Evolutionary conservation across 2,888 invertebrate genomes (phyloP), one percentile per base, ranked within the genome.

Genomic region (Aricia artaxerxes): DNA sequence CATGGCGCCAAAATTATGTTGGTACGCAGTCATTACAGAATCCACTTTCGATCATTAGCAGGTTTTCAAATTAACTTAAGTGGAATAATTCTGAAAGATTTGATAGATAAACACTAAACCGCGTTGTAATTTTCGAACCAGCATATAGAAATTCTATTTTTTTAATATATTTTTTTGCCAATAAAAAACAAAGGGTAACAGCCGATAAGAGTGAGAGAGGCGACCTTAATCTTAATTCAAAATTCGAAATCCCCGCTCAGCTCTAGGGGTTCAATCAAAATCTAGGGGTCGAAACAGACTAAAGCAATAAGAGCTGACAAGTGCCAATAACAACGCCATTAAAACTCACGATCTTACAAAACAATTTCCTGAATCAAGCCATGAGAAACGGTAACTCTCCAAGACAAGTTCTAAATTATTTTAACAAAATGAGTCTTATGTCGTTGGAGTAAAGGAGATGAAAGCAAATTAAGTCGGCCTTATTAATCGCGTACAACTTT

Each of bases 1-100:
- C 35, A 76, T 76, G 76, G 76, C 76, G 76, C 76, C 76, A 76
- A 76, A 76, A 57, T 76, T 44, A 44, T n/a, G 7, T 6, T n/a
- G n/a, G 40, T 73, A 24, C 44, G 13, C 7, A 44, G 40, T 73
- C 24, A 44, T 73, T 73, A 73, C n/a, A n/a, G 73, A 73, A 44
- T n/a, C 24, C 11, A 11, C 69, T 38, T 69, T 69, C 69, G 69
- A 69, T 69, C 69, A 69, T 69, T 69, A 69, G 11, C 31, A 69
- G 69, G 11, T 69, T 49, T 69, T 69, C 69, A 38, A 38, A 16
- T 38, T 11, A 69, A 69, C 64, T 35, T 64, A 31, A 31, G 64
- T 11, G 3, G 64, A 61, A 6, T 69, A 1, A 31, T 69, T 38
- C 35, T 38, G 35, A 13, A 69, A 69, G 1, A 69, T 38, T 69